Evolutionary conservation across 1,140 invertebrate genomes (phyloP).

Genomic region (Eupristina koningsbergeri): DNA sequence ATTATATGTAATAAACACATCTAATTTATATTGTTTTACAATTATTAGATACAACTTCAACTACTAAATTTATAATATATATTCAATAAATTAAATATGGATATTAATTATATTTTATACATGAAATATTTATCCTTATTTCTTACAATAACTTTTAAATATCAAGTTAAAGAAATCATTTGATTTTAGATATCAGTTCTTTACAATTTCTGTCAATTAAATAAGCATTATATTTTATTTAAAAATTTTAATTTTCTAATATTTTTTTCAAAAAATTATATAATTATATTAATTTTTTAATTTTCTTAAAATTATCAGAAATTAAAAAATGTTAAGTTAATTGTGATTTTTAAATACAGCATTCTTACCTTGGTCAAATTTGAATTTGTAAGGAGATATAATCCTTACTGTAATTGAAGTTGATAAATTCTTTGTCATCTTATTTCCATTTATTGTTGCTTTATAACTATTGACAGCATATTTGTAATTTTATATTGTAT

Average conservation of each 20-base stretch:
- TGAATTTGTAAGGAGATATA: neutral
- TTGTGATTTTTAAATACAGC: neutral
- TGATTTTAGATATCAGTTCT: too few relatives aligned
- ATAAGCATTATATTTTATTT: neutral
- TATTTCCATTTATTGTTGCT: neutral
- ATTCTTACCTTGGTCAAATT: neutral
- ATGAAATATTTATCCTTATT: too few relatives aligned
- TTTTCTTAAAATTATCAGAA: neutral
- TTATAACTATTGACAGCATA: neutral
- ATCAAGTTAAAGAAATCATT: too few relatives aligned
- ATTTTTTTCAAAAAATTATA: neutral
- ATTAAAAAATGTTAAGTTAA: too few relatives aligned
- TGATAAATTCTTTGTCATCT: neutral
- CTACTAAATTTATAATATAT: too few relatives aligned
- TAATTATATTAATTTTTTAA: neutral
- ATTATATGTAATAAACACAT: too few relatives aligned
- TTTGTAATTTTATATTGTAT: neutral
- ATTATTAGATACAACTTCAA: too few relatives aligned
- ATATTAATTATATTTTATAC: too few relatives aligned
- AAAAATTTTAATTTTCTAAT: neutral
- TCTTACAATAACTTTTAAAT: too few relatives aligned
- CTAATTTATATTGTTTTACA: too few relatives aligned
- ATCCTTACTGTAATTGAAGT: neutral
- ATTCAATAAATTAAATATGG: too few relatives aligned
- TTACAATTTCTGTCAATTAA: too few relatives aligned